Base-by-base conservation (phyloP, 2,797 vertebrate genomes). In the Rallus crepitans region DNA sequence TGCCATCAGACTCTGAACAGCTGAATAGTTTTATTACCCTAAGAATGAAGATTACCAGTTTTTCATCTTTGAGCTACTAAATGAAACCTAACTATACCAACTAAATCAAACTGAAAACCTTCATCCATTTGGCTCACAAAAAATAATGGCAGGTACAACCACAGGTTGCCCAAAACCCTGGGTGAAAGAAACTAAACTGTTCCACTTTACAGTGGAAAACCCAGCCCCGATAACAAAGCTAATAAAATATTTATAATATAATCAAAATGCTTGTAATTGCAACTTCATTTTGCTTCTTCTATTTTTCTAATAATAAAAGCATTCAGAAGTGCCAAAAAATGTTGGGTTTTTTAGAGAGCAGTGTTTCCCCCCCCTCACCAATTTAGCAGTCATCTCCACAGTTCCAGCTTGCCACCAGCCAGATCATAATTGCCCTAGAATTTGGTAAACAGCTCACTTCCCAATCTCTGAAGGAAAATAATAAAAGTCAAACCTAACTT, bases 381-480 rank as follows among this genome's bases (percentile, higher is more conserved):
- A 64, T 72, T 68, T 28, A 78, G 47, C 53, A 82, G 76, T 63
- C 30, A 60, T 35, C 31, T 80, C 23, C 21, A 65, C 18, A 45
- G 40, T 47, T 88, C 21, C 15, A 91, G 30, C 35, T 3, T 37
- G 80, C 40, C 69, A 71, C 57, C 40, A 94, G 59, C 18, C 50
- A 63, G 52, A 89, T 55, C 6, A 87, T 47, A 73, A 2, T 17
- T 31, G 69, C 13, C 19, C 28, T 63, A 94, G 82, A 39, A 94
- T 83, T 78, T 42, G 83, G 65, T 45, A 72, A 79, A 15, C 3
- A 11, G 28, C 47, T 50, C 33, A 25, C 6, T 79, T 82, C 55
- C 61, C 90, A 31, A 65, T 82, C 9, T 94, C 35, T 68, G 15
- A 77, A 7, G 21, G 31, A 94, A 95, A 88, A 88, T 69, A 90